Base-by-base conservation (phyloP, 64 coral and sea anemone species). In the Montipora sp. region DNA sequence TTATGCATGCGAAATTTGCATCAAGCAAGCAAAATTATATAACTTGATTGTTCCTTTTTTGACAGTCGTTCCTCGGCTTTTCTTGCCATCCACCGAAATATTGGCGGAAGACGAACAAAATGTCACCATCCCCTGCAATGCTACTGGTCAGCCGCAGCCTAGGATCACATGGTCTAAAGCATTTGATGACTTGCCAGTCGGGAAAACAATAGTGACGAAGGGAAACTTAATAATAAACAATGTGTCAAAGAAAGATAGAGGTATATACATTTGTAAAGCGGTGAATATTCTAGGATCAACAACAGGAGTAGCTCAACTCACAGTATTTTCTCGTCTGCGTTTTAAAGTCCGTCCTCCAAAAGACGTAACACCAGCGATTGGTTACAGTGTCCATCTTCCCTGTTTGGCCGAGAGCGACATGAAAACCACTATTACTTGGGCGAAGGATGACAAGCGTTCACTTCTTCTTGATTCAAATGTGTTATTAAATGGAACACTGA, bases 371-470 rank as follows among this genome's bases (percentile, higher is more conserved):
- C 0, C 15, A 3, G 20, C 13, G 13, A 0, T 47, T 55, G 91
- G 91, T 0, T 7, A 19, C 10, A 87, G 72, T 4, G 59, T 93
- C 0, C 20, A 77, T 8, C 21, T 93, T 8, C 11, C 77, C 23
- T 93, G 91, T 51, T 44, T 14, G 24, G 83, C 85, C 65, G 80
- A 77, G 24, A 66, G 91, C 51, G 75, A 79, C 10, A 61, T 46
- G 50, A 47, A n/a, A 36, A 59, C 91, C 58, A 71, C 43, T 2
- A 66, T 93, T 20, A 69, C 60, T 0, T 63, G 60, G 60, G 0
- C 60, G 0, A 63, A 63, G 14, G 14, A 63, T 2, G 60, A 0
- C 60, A 63, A 63, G 60, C 15, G 0, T 15, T 63, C 60, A 14
- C 60, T 63, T 15, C 11, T 0, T 19, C 0, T 19, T 0, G 15